Evolutionary conservation across 2,888 invertebrate species (phyloP).

Genomic region (Ophion ventricosus): DNA sequence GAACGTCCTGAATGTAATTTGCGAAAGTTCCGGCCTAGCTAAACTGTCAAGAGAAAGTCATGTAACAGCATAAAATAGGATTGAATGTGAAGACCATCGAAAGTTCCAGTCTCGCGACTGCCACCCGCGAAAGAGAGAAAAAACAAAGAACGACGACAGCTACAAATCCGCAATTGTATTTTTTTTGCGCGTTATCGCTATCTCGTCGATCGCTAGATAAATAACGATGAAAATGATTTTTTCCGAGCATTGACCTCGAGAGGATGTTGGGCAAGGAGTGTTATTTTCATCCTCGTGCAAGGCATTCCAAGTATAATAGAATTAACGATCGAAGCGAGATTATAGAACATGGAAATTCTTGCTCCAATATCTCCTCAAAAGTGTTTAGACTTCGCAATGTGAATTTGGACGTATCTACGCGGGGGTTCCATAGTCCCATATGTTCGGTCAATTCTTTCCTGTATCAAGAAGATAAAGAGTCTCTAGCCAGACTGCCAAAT

Average conservation of each 20-base stretch:
- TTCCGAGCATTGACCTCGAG: slow-evolving; percentile 15
- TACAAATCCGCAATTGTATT: background rate
- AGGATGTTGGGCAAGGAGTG: too few species aligned
- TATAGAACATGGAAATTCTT: background rate
- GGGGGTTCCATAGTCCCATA: slow-evolving; percentile 26
- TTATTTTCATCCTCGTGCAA: background rate
- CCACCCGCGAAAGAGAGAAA: background rate
- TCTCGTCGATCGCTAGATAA: slow-evolving; percentile 6
- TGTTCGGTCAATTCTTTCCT: background rate
- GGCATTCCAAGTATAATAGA: too few species aligned
- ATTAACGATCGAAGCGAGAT: too few species aligned
- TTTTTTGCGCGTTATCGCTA: slow-evolving; percentile 16
- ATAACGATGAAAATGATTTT: background rate
- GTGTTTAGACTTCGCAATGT: background rate
- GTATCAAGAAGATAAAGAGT: background rate
- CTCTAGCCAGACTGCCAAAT: background rate
- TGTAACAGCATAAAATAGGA: background rate
- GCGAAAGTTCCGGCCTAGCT: too few species aligned
- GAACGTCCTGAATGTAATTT: too few species aligned
- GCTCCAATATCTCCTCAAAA: background rate
- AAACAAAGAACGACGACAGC: background rate
- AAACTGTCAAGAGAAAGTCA: too few species aligned
- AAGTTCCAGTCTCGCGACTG: background rate
- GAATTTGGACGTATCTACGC: background rate
- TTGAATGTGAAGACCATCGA: background rate